These are phyloP conservation scores for Amphiprion percula DNA, from an alignment of 2,113 vertebrate species.

Conservation along the genomic window DNA sequence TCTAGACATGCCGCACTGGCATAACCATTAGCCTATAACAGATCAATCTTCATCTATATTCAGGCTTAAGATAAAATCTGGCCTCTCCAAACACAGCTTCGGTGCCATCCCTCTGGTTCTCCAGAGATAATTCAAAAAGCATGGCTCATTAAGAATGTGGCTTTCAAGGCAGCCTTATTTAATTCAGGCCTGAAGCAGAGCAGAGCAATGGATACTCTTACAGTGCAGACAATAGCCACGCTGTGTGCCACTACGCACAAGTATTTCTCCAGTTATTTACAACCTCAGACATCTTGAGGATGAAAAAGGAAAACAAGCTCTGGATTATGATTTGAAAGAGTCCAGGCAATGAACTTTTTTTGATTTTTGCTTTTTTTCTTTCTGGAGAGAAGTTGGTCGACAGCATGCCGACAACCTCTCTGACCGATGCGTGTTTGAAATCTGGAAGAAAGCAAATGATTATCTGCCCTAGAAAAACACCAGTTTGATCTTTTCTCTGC, in stretches of 20 bases:
- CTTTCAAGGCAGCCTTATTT: conserved; percentile 64
- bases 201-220: conserved; percentile 60
- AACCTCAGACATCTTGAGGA: conserved; percentile 71
- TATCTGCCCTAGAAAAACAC: not conserved
- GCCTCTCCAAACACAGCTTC: conserved; percentile 66
- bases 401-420: conserved; percentile 23
- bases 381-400: conserved; percentile 11
- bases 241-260: conserved; percentile 54
- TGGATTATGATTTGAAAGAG: conserved; percentile 49
- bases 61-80: conserved; percentile 64
- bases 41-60: conserved; percentile 48
- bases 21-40: conserved; percentile 37
- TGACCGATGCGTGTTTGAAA: conserved; percentile 26
- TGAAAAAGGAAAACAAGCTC: conserved; percentile 57
- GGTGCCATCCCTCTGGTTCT: conserved; percentile 65
- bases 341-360: conserved; percentile 6
- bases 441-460: not conserved
- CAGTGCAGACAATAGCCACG: conserved; percentile 60
- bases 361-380: conserved; percentile 37
- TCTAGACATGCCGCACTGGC: conserved; percentile 29
- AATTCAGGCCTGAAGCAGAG: conserved; percentile 56
- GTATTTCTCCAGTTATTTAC: conserved; percentile 72
- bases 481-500: not conserved
- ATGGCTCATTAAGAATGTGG: conserved; percentile 74
- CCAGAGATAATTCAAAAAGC: conserved; percentile 76